Evolutionary conservation across 2,113 vertebrate species (phyloP), one percentile per base, ranked within the genome.

Genomic region (Globicephala melas): DNA sequence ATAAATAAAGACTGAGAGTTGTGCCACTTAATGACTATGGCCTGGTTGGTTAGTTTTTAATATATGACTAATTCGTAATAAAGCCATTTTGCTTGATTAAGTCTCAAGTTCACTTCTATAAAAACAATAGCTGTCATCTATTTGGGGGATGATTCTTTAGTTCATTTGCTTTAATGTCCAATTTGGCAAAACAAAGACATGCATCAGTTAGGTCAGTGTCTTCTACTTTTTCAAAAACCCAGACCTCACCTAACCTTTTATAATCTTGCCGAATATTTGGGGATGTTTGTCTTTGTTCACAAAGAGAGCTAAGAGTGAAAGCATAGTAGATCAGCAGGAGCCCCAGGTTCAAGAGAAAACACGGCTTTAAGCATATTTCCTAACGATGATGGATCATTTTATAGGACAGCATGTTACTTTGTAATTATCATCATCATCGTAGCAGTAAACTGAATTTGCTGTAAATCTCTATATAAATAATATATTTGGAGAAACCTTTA

Each of bases 391-490:
- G 1, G 31, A 91, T 84, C 62, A 84, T 86, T 96, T 95, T 87
- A 62, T 68, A 81, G 28, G 74, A 88, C 23, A 88, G 58, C 31
- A 55, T 79, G 41, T 82, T 83, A 18, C 68, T 3, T 38, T 55
- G 25, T 77, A 86, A 12, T 88, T 89, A 73, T 65, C 44, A 91
- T 83, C 26, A 80, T 89, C 83, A 91, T 38, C 92, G 6, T 25
- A 84, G n/a, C 8, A 94, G 74, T 90, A 88, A 83, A 76, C 3
- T 41, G n/a, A 96, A 83, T 63, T 82, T 94, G 5, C 33, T 84
- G 2, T 87, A 79, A 95, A 84, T 95, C 71, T 58, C 33, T 47
- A 60, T 31, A 47, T 36, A 91, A 81, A 71, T 95, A 91, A 91
- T 60, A 13, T 92, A 23, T 33, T 31, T 67, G 36, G 41, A 65